phyloP scores from a whole-genome alignment of 2,888 invertebrate species.

The Heliconius hortense region DNA sequence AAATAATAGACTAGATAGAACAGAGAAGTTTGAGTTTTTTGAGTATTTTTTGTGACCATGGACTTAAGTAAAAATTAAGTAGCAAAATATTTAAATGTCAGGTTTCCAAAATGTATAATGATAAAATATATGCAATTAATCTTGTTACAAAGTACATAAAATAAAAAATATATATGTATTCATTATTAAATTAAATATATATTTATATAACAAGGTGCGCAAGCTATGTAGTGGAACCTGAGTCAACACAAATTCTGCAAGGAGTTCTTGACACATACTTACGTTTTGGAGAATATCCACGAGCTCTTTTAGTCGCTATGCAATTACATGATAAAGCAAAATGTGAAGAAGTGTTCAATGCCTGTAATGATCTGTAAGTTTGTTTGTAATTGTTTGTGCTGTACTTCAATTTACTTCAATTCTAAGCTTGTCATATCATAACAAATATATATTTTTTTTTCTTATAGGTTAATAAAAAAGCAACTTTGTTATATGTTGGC shows the following conservation, averaged over 20 bases:
- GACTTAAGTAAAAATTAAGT: too few species aligned
- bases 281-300: conserved; percentile 93
- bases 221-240: conserved; percentile 97
- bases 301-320: conserved; percentile 95
- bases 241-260: conserved; percentile 91
- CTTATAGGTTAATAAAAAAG: conserved; percentile 89
- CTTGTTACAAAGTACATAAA: too few species aligned
- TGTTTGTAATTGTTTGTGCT: too few species aligned
- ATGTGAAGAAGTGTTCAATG: conserved; percentile 91
- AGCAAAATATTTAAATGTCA: neutral
- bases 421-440: neutral
- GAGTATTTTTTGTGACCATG: neutral
- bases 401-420: neutral
- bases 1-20: neutral
- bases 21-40: neutral
- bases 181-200: neutral
- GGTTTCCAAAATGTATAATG: neutral
- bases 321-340: conserved; percentile 91
- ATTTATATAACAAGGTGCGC: conserved; percentile 86
- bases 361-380: conserved; percentile 91
- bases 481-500: conserved; percentile 98
- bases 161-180: neutral
- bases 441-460: conserved; percentile 11
- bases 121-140: too few species aligned
- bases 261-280: conserved; percentile 92